phyloP scores from a whole-genome alignment of 2,888 invertebrate species.

The Acholoe squamosa region DNA sequence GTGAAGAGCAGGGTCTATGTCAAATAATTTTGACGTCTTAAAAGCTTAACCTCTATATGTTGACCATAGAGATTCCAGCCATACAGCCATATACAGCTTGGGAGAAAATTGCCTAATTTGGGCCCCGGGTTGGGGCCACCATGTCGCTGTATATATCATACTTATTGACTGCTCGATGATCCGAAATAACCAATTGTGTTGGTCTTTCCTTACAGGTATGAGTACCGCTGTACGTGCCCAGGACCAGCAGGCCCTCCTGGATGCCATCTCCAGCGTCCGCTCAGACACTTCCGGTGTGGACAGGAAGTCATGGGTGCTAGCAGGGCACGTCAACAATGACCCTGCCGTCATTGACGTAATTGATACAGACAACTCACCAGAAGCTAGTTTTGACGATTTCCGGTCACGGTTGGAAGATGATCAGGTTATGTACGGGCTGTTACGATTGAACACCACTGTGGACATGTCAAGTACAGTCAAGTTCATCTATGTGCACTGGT shows the following conservation, averaged over 20 bases:
- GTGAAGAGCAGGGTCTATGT: no score
- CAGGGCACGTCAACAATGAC: conserved; percentile 79
- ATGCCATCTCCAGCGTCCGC: conserved; percentile 76
- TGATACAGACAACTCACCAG: conserved; percentile 67
- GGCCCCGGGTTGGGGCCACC: no score
- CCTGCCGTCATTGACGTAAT: conserved; percentile 75
- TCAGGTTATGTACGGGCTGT: conserved; percentile 78
- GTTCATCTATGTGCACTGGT: conserved; percentile 82
- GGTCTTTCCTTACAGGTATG: conserved; percentile 73
- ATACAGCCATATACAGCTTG: no score
- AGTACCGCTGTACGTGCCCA: conserved; percentile 76
- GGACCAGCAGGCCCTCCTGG: conserved; percentile 73
- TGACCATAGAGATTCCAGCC: no score
- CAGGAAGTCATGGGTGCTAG: conserved; percentile 73
- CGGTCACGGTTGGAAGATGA: conserved; percentile 66
- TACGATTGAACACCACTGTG: conserved; percentile 78
- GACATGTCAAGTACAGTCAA: conserved; percentile 82
- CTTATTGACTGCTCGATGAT: no score
- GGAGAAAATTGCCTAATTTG: no score
- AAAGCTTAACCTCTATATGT: no score
- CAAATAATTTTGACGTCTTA: no score
- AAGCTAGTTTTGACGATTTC: conserved; percentile 69
- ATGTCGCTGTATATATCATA: no score
- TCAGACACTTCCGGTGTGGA: conserved; percentile 69
- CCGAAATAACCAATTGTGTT: background rate